A percentile compares a stretch with the other conserved stretches of the same genome.
phyloP scores from a whole-genome alignment of 2,888 invertebrate genomes.

The Acrobasis consociella region DNA sequence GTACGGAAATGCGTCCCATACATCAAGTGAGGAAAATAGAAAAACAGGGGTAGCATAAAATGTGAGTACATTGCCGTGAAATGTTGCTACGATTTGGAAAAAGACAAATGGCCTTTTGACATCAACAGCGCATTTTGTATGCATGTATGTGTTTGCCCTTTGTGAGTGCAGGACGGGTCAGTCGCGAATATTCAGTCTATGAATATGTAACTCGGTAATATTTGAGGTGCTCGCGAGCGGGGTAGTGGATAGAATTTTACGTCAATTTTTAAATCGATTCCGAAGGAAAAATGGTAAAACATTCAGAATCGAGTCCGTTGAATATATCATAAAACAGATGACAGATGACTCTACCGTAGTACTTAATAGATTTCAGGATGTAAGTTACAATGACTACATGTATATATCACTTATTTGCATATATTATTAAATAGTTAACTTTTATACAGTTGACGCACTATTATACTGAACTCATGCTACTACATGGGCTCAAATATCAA shows the following conservation, averaged over 20 bases:
- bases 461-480: no score
- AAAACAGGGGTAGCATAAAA: slow-evolving; percentile 74
- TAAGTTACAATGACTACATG: no score
- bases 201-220: slow-evolving; percentile 19
- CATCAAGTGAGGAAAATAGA: slow-evolving; percentile 77
- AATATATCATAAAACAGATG: no score
- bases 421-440: no score
- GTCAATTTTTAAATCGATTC: slow-evolving; percentile 11
- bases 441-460: no score
- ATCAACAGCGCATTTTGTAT: slow-evolving; percentile 57
- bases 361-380: no score
- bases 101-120: slow-evolving; percentile 70
- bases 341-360: no score
- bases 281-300: background rate
- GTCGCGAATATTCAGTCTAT: slow-evolving; percentile 16
- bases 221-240: slow-evolving; percentile 14
- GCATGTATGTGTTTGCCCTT: slow-evolving; percentile 44
- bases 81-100: slow-evolving; percentile 73
- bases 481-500: no score
- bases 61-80: slow-evolving; percentile 72
- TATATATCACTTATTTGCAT: no score
- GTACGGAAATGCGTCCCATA: slow-evolving; percentile 80
- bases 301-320: background rate
- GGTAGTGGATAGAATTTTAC: background rate
- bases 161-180: slow-evolving; percentile 28